phyloP scores from a whole-genome alignment of 2,113 vertebrate genomes.

The Steatornis caripensis region DNA sequence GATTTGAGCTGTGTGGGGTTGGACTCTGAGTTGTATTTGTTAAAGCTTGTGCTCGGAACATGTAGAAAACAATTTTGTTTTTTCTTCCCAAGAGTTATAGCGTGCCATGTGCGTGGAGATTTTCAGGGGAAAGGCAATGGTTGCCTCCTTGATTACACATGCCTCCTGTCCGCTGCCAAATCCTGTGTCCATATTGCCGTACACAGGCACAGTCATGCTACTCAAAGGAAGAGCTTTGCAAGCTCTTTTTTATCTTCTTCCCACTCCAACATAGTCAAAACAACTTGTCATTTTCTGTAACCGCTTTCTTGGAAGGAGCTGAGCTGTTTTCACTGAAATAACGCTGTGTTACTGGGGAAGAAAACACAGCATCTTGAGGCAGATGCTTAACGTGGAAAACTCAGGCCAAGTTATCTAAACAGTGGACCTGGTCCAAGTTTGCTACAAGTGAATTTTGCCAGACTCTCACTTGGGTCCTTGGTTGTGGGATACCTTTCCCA shows the following conservation, averaged over 20 bases:
- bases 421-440: not conserved
- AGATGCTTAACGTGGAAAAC: not conserved
- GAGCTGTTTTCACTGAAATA: not conserved
- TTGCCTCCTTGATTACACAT: not conserved
- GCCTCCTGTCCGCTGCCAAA: not conserved
- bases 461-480: not conserved
- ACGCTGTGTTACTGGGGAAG: not conserved
- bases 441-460: not conserved
- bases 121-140: not conserved
- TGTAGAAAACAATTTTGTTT: not conserved
- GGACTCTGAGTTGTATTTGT: not conserved
- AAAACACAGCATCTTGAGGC: not conserved
- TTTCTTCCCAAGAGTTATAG: not conserved
- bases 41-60: not conserved
- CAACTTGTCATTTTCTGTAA: not conserved
- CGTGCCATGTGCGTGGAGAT: not conserved
- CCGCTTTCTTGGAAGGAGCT: not conserved
- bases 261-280: not conserved
- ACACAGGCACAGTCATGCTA: not conserved
- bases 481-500: not conserved
- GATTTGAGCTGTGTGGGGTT: not conserved
- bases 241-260: not conserved
- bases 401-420: not conserved
- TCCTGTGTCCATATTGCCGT: rapidly evolving
- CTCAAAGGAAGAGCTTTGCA: not conserved